These are phyloP conservation scores for Hippasteria phrygiana DNA, from an alignment of 53 echinoderm and acorn worm species.

Conservation along the genomic window DNA sequence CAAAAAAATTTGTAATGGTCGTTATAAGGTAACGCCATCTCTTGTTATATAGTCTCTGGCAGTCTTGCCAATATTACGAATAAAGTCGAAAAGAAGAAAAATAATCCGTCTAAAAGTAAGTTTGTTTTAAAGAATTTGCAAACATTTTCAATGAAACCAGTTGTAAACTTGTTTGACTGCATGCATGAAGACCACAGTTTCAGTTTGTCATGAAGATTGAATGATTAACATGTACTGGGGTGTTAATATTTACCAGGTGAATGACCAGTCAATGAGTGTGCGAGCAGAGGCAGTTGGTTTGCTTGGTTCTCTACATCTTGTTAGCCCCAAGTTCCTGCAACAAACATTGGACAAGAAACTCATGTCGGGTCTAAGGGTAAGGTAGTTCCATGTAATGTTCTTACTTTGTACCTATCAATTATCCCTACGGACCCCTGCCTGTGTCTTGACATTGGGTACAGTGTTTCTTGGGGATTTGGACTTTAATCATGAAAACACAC, in stretches of 20 bases:
- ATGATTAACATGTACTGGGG: background rate
- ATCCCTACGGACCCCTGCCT: no score
- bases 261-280: conserved; percentile 74
- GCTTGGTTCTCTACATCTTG: conserved; percentile 88
- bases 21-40: background rate
- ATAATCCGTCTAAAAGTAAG: no score
- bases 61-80: no score
- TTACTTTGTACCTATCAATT: background rate
- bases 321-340: conserved; percentile 85
- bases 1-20: background rate
- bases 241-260: conserved; percentile 55
- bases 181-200: no score
- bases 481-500: no score
- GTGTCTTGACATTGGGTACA: no score
- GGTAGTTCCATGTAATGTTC: background rate
- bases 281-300: conserved; percentile 89
- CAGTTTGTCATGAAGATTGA: background rate
- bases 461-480: no score
- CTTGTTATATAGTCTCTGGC: no score
- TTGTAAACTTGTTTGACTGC: no score
- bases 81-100: no score
- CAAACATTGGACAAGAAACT: conserved; percentile 97
- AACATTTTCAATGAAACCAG: no score
- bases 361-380: conserved; percentile 93
- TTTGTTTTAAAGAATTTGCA: no score